phyloP scores from a whole-genome alignment of 2,888 invertebrate species.

The Blastobasis lacticolella region DNA sequence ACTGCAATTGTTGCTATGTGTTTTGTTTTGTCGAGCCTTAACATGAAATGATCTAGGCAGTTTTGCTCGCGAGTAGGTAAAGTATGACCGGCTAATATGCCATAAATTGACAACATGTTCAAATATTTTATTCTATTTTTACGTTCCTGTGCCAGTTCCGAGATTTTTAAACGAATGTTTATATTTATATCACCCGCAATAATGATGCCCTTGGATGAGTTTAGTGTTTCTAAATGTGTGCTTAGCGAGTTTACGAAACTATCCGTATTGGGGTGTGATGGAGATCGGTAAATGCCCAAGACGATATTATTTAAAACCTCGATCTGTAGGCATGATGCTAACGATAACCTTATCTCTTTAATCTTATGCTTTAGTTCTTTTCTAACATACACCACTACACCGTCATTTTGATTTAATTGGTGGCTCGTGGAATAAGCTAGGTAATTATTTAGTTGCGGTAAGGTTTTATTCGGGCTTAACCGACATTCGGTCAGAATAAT shows the following conservation, averaged over 20 bases:
- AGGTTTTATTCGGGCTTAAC: too few relatives aligned
- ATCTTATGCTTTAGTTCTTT: too few relatives aligned
- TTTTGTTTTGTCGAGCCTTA: not conserved
- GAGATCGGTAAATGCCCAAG: too few relatives aligned
- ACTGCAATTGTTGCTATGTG: not conserved
- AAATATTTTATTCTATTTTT: not conserved
- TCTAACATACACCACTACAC: too few relatives aligned
- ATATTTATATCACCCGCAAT: not conserved
- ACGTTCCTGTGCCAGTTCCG: not conserved
- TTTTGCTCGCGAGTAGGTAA: not conserved
- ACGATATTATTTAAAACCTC: too few relatives aligned
- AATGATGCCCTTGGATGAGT: not conserved
- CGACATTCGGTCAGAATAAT: too few relatives aligned
- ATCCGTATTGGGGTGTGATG: not conserved
- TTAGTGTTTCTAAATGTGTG: not conserved
- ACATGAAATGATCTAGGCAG: not conserved
- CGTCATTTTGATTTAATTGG: too few relatives aligned
- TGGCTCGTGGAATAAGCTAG: too few relatives aligned
- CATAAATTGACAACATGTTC: not conserved
- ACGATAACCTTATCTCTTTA: too few relatives aligned
- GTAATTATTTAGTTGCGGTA: too few relatives aligned
- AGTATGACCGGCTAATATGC: not conserved
- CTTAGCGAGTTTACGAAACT: not conserved
- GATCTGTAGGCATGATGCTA: too few relatives aligned
- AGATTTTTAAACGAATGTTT: not conserved